Evolutionary conservation across 2,888 invertebrate genomes (phyloP).

Genomic region (Hemaris fuciformis): DNA sequence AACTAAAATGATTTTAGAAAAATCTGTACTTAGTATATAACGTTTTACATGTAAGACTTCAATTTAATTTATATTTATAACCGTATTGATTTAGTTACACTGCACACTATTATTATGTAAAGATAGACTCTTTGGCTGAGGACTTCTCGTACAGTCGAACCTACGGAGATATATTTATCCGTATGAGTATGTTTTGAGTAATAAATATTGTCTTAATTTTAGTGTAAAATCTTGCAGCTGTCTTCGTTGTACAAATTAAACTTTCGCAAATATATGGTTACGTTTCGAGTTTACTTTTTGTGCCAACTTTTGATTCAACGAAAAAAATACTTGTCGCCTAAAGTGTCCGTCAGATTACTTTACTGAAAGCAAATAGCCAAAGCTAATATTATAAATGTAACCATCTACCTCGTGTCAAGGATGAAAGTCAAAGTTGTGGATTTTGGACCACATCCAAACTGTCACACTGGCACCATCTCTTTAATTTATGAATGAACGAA

Average conservation of each 20-base stretch:
- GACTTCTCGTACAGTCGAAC: too few relatives aligned
- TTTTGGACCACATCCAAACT: slow-evolving; percentile 52
- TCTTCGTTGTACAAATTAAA: not conserved
- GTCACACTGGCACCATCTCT: slow-evolving; percentile 40
- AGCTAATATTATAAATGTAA: slow-evolving; percentile 13
- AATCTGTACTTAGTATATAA: too few relatives aligned
- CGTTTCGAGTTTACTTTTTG: not conserved
- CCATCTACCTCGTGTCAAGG: slow-evolving; percentile 50
- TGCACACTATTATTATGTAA: too few relatives aligned
- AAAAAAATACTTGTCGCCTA: not conserved
- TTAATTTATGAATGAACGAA: slow-evolving; percentile 56
- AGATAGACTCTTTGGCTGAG: too few relatives aligned
- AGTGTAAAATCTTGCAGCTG: not conserved
- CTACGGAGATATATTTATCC: not conserved
- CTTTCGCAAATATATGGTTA: not conserved
- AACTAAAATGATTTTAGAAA: too few relatives aligned
- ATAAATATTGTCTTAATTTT: not conserved
- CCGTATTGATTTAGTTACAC: too few relatives aligned
- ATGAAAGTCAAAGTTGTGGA: slow-evolving; percentile 52
- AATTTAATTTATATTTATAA: too few relatives aligned
- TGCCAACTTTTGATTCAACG: not conserved
- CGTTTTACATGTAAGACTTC: too few relatives aligned
- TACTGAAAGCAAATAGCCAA: not conserved
- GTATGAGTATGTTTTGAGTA: not conserved
- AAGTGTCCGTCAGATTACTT: not conserved